These are phyloP conservation scores for Nanger granti DNA, from an alignment of 2,113 vertebrate species.

Conservation along the genomic window DNA sequence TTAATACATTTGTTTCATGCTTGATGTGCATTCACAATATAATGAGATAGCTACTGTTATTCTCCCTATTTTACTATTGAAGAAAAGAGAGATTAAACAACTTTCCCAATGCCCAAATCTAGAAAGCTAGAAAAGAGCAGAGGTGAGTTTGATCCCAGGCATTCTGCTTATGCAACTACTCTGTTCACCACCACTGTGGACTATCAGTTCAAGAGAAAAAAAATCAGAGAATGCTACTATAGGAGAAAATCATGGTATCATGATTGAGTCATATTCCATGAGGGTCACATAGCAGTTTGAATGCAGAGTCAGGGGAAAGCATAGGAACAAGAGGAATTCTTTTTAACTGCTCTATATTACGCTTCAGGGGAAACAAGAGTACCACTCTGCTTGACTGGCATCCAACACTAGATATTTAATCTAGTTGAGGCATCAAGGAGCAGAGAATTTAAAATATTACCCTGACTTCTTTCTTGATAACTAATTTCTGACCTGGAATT, in stretches of 20 bases:
- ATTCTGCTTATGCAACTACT: background rate
- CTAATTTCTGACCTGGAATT: background rate
- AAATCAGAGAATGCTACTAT: background rate
- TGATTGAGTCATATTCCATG: background rate
- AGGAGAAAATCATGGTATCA: background rate
- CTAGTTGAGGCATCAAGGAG: background rate
- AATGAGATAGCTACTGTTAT: background rate
- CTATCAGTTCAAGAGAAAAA: background rate
- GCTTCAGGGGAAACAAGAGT: background rate
- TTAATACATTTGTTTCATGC: background rate
- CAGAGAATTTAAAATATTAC: background rate
- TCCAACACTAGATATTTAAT: background rate
- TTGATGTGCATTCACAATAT: background rate
- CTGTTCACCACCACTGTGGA: background rate
- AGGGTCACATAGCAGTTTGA: background rate
- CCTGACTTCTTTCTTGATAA: background rate
- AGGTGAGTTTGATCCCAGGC: background rate
- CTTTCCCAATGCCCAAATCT: background rate
- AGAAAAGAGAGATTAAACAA: background rate
- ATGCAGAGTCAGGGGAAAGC: background rate
- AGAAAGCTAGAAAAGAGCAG: background rate
- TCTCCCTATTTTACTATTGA: background rate
- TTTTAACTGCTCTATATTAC: background rate
- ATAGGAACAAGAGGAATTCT: background rate
- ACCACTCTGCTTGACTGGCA: background rate